Base-by-base conservation (phyloP, 2,113 vertebrate genomes). In the Colinus virginianus region DNA sequence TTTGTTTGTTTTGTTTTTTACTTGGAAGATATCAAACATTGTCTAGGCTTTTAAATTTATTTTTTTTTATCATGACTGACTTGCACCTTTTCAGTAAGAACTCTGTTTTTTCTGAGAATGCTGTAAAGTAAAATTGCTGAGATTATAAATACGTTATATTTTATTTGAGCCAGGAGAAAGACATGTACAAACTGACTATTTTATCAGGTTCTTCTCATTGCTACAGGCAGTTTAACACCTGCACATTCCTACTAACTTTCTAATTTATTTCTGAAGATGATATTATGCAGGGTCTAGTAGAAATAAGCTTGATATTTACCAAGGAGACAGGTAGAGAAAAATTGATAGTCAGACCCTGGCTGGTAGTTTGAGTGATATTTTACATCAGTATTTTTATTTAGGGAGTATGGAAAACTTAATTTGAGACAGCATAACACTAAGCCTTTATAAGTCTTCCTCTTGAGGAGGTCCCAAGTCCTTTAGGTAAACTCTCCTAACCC, bases 21-120 rank as follows among this genome's bases (percentile, higher is more conserved):
- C 75, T 88, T 78, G 58, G 59, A 36, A 93, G 38, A 64, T 68
- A 89, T 96, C 91, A 94, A 81, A 91, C 68, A 45, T 48, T 55
- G 66, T 34, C 67, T 84, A 42, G 26, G 63, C 51, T 93, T 92
- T 83, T 74, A 72, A 95, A 95, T 89, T 36, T 36, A 36, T 36
- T 36, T 36, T 36, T 36, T 36, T 36, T 59, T 67, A 87, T 91
- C 82, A 58, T 55, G 75, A 45, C 80, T 59, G 51, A 90, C 72
- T 51, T 75, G 48, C 43, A 61, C 53, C 34, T 75, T 74, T 21
- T 61, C 64, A 62, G 34, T 20, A 56, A 63, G 55, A 66, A 49
- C 68, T 79, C 46, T 5, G 66, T 85, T 90, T 77, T 77, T 86
- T 88, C 78, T 67, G 68, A 78, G 64, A 53, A 68, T 13, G 42